Conservation (phyloP, 2,888 invertebrate genomes). For the Eupithecia subfuscata region DNA sequence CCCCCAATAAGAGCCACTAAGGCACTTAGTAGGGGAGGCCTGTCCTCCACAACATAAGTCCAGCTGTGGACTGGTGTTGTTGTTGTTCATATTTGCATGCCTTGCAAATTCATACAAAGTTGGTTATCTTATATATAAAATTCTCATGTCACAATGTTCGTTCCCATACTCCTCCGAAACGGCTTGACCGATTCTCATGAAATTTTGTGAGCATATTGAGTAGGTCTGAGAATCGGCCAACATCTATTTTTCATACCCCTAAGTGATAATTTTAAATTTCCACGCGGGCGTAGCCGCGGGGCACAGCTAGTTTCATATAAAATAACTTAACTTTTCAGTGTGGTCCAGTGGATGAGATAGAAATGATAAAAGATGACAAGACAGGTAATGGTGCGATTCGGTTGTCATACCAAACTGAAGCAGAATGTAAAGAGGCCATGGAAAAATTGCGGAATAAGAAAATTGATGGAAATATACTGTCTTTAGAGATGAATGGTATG, state of each 20-base stretch:
- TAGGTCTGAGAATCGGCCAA: too few relatives aligned
- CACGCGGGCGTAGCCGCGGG: too few relatives aligned
- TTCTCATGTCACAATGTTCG: too few relatives aligned
- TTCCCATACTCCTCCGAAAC: too few relatives aligned
- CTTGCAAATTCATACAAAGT: background rate
- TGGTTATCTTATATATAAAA: too few relatives aligned
- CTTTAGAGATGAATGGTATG: conserved; percentile 49
- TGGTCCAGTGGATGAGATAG: conserved; percentile 50
- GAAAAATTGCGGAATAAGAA: conserved; percentile 46
- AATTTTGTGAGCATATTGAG: too few relatives aligned
- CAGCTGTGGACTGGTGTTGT: background rate
- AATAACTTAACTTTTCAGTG: conserved; percentile 46
- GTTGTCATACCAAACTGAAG: conserved; percentile 45
- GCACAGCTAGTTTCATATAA: background rate
- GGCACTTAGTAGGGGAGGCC: background rate
- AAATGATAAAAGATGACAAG: conserved; percentile 46
- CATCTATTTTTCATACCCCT: too few relatives aligned
- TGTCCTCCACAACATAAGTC: too few relatives aligned
- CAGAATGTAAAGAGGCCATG: conserved; percentile 43
- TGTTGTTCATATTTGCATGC: background rate
- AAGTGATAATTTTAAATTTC: too few relatives aligned
- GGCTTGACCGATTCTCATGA: too few relatives aligned
- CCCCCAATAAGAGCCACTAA: too few relatives aligned
- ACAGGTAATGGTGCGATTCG: conserved; percentile 36
- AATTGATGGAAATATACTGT: conserved; percentile 46